Evolutionary conservation across 2,888 invertebrate species (phyloP).

Genomic region (Euzophera pinguis): DNA sequence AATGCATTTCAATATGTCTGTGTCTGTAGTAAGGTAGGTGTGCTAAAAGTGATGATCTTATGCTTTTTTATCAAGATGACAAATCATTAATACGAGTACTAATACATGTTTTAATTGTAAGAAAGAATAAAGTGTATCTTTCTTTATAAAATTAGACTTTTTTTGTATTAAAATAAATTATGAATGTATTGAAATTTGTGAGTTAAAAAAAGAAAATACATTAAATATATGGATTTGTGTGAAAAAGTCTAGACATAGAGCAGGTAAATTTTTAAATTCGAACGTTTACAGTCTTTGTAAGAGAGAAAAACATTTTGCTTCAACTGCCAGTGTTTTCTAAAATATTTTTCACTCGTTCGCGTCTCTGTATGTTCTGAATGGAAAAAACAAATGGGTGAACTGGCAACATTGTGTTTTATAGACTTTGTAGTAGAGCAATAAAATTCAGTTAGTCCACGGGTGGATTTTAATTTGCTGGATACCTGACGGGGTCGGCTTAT

Average conservation of each 20-base stretch:
- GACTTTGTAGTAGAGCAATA: conserved; percentile 5
- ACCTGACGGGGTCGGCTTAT: conserved; percentile 2
- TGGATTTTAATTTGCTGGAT: conserved; percentile 4
- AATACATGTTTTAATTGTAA: too few species aligned
- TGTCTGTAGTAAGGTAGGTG: too few species aligned
- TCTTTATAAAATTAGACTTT: too few species aligned
- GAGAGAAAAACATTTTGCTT: background rate
- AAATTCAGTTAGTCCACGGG: conserved; percentile 5
- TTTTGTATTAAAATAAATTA: too few species aligned
- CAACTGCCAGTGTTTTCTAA: conserved; percentile 3
- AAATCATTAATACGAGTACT: too few species aligned
- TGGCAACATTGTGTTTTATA: conserved; percentile 9
- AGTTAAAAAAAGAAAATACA: too few species aligned
- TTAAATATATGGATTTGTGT: too few species aligned
- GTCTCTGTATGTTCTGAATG: background rate
- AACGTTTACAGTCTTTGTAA: background rate
- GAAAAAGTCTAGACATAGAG: background rate
- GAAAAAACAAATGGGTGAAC: background rate
- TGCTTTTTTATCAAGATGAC: too few species aligned
- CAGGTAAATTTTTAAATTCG: background rate
- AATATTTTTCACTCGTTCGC: background rate
- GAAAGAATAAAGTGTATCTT: too few species aligned
- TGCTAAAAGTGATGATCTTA: too few species aligned
- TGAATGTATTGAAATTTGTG: too few species aligned
- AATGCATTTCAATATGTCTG: too few species aligned